These are phyloP conservation scores for Aspiorhynchus laticeps DNA, from an alignment of 2,113 vertebrate species.

Conservation along the genomic window DNA sequence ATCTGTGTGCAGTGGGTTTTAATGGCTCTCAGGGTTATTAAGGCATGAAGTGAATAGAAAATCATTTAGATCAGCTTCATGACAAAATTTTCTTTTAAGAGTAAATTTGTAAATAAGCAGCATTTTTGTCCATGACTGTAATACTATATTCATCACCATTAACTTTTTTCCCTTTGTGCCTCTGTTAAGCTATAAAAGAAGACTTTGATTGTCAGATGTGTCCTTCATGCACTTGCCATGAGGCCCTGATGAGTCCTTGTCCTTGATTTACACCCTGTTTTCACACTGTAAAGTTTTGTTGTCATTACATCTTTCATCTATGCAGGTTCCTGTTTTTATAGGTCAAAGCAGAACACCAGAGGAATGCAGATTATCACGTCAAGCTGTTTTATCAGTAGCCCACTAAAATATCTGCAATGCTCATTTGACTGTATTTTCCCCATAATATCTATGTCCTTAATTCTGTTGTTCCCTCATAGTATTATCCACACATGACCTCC, in stretches of 20 bases:
- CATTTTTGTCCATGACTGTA: background rate
- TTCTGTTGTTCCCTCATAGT: slow-evolving; percentile 16
- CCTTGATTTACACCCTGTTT: background rate
- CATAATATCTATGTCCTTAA: slow-evolving; percentile 33
- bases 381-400: slow-evolving; percentile 8
- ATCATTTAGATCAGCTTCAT: background rate
- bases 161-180: background rate
- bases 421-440: slow-evolving; percentile 40
- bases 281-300: slow-evolving; percentile 15
- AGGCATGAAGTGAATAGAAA: background rate
- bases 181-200: background rate
- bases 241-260: background rate
- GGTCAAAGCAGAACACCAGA: slow-evolving; percentile 1
- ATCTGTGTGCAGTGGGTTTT: background rate
- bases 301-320: slow-evolving; percentile 21
- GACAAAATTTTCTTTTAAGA: background rate
- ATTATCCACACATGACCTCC: slow-evolving; percentile 15
- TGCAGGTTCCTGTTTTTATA: slow-evolving; percentile 14
- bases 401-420: slow-evolving; percentile 7
- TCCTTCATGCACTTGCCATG: background rate
- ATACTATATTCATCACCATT: background rate
- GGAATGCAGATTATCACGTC: background rate
- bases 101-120: background rate
- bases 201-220: background rate
- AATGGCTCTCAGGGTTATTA: background rate